Percentiles rank a stretch among this genome's conserved stretches.
Evolutionary conservation across 2,888 invertebrate species (phyloP).

Genomic region (Heliconius sara): DNA sequence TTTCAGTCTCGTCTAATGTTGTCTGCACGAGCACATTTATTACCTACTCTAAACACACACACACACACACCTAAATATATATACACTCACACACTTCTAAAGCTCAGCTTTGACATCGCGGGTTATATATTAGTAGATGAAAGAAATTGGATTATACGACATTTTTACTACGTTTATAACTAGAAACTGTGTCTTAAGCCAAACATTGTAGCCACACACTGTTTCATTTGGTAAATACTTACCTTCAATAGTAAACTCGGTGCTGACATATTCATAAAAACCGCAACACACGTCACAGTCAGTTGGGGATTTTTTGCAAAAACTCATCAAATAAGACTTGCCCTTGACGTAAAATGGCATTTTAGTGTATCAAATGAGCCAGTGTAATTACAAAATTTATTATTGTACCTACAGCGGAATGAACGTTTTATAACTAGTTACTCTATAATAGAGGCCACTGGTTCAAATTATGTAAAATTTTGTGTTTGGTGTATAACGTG

Average conservation of each 20-base stretch:
- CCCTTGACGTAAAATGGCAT: slow-evolving; percentile 25
- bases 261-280: slow-evolving; percentile 1
- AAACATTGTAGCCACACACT: neutral
- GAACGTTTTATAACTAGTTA: neutral
- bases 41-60: too few species aligned
- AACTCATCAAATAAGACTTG: slow-evolving; percentile 3
- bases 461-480: neutral
- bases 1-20: too few species aligned
- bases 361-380: slow-evolving; percentile 26
- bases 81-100: too few species aligned
- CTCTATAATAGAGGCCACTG: neutral
- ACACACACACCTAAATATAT: too few species aligned
- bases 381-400: slow-evolving; percentile 15
- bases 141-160: too few species aligned
- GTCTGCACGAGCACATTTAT: too few species aligned
- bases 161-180: too few species aligned
- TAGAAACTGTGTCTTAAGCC: neutral
- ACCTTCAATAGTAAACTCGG: neutral
- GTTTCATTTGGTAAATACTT: neutral
- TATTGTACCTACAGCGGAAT: slow-evolving; percentile 7
- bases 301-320: slow-evolving; percentile 7
- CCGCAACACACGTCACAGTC: slow-evolving; percentile 16
- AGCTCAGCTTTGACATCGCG: too few species aligned
- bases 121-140: too few species aligned
- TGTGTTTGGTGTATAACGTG: neutral